Base-by-base conservation (phyloP, 2,888 invertebrate genomes). In the Boloria euphrosyne region DNA sequence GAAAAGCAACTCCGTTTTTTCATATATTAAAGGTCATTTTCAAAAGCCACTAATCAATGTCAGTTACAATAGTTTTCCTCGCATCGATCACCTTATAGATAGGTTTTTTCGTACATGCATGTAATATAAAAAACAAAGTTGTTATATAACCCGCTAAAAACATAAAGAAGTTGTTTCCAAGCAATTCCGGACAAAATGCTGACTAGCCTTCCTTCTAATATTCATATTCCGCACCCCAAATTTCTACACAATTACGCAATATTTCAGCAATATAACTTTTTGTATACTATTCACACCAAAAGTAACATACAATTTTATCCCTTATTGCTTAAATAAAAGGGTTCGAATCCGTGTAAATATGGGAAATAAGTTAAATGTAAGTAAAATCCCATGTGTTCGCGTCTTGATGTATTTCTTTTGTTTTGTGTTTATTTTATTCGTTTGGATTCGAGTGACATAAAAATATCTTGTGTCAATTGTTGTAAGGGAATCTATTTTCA, bases 221-320 rank as follows among this genome's bases (percentile, higher is more conserved):
- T 51, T 60, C 51, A 60, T 60, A 51, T 60, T 51, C 50, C 51
- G 17, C 49, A 49, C 49, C 49, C 52, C 27, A 53, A 62, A 13
- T 62, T 62, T 62, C 62, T 22, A 53, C 44, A 51, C 52, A 62
- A 62, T 62, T 53, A 62, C 53, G n/a, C n/a, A 5, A 62, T 62
- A 62, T 62, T 53, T 53, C 27, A 27, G 22, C 46, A 51, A 22
- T 53, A 61, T 22, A 51, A 47, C 47, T 58, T 58, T 58, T 49
- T 49, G 31, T 58, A 13, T 58, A 58, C 47, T 46, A 58, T 31
- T 47, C 27, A 31, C 47, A 17, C 14, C 16, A 58, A 49, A 27
- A 3, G 0, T 31, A 2, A 6, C 27, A 16, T 5, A 3, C 22
- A 2, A 49, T 49, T 47, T 5, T 58, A 49, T 27, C 0, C 47